These are phyloP conservation scores for Baryphthengus martii DNA, from an alignment of 2,113 vertebrate genomes.

Conservation along the genomic window DNA sequence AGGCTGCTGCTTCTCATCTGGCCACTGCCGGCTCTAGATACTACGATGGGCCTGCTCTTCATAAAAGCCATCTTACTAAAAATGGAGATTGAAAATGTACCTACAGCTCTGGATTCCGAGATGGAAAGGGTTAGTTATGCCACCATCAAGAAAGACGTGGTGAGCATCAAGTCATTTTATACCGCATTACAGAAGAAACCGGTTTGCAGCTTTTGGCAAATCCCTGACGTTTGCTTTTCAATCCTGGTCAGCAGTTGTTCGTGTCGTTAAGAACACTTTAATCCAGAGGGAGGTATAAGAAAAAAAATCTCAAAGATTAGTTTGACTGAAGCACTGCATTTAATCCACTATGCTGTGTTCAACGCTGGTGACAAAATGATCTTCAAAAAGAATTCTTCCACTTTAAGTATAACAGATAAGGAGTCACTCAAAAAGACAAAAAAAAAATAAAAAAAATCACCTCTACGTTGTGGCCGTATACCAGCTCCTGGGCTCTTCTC, in stretches of 20 bases:
- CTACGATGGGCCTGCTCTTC: background rate
- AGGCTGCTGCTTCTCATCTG: background rate
- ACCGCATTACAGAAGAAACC: background rate
- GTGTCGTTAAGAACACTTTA: background rate
- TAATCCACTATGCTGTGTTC: background rate
- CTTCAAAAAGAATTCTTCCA: background rate
- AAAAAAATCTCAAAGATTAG: background rate
- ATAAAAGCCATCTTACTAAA: background rate
- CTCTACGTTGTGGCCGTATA: background rate
- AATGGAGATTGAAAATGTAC: background rate
- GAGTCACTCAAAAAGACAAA: background rate
- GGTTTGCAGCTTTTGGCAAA: background rate
- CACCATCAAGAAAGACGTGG: background rate
- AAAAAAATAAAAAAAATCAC: background rate
- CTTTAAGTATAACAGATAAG: background rate
- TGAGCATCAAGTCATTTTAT: background rate
- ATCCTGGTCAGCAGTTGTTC: background rate
- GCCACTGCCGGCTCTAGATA: background rate
- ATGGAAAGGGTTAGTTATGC: background rate
- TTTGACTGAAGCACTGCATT: constrained; percentile 7
- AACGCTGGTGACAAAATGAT: background rate
- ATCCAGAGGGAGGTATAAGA: background rate
- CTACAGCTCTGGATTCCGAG: background rate
- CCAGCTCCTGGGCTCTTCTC: background rate
- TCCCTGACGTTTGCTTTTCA: background rate